phyloP scores from a whole-genome alignment of 2,113 vertebrate species.

The Australoheros scitulus region DNA sequence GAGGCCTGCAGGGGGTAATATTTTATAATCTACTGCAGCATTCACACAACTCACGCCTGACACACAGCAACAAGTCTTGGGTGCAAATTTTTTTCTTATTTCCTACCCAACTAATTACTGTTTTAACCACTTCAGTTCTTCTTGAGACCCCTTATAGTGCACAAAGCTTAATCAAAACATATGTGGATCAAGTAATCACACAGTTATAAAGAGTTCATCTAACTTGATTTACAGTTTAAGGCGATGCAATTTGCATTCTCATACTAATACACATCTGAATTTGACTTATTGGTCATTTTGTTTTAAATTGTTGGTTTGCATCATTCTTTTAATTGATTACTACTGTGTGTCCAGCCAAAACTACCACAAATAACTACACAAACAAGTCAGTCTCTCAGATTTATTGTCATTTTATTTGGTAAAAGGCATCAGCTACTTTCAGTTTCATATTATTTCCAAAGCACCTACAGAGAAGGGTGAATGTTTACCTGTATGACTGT shows the following conservation, averaged over 20 bases:
- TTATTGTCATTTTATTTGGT: not conserved
- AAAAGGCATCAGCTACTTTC: not conserved
- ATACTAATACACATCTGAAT: not conserved
- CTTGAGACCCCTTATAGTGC: too few relatives aligned
- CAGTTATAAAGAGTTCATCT: too few relatives aligned
- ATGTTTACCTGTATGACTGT: constrained; percentile 86
- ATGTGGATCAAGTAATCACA: too few relatives aligned
- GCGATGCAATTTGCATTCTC: not conserved
- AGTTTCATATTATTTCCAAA: not conserved
- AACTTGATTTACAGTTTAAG: not conserved
- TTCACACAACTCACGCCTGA: too few relatives aligned
- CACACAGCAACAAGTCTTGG: too few relatives aligned
- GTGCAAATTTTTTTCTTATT: too few relatives aligned
- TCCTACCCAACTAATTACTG: too few relatives aligned
- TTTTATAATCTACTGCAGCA: too few relatives aligned
- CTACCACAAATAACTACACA: not conserved
- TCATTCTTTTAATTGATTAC: not conserved
- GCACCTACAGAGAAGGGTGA: not conserved
- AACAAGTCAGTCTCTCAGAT: not conserved
- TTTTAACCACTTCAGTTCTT: too few relatives aligned
- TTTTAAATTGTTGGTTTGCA: not conserved
- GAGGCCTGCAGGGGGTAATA: too few relatives aligned
- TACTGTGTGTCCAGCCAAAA: not conserved
- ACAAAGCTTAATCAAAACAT: too few relatives aligned
- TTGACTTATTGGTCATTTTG: not conserved